These are phyloP conservation scores for Ferdinandea cuprea DNA, from an alignment of 2,888 invertebrate genomes.

Conservation along the genomic window DNA sequence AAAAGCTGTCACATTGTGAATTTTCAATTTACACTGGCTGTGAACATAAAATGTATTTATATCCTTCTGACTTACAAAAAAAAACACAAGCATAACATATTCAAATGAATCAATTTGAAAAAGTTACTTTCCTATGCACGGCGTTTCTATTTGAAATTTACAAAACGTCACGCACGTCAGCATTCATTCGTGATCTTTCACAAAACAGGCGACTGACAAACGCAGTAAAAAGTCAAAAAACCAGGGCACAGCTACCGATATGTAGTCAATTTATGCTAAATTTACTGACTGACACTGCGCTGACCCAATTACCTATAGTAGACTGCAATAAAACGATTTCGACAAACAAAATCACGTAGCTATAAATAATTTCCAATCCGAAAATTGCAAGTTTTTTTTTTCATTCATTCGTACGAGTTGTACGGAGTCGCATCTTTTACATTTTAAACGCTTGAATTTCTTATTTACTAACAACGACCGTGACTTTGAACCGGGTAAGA, in stretches of 20 bases:
- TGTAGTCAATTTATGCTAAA: slow-evolving; percentile 34
- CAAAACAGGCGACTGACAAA: slow-evolving; percentile 23
- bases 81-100: slow-evolving; percentile 19
- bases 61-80: neutral
- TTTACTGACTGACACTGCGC: slow-evolving; percentile 37
- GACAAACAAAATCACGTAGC: slow-evolving; percentile 21
- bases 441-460: slow-evolving; percentile 37
- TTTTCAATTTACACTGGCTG: slow-evolving; percentile 18
- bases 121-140: slow-evolving; percentile 8
- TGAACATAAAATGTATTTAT: neutral
- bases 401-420: no score
- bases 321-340: slow-evolving; percentile 3
- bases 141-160: slow-evolving; percentile 32
- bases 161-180: slow-evolving; percentile 58
- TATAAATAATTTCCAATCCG: neutral
- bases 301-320: slow-evolving; percentile 58
- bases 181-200: slow-evolving; percentile 51
- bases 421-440: slow-evolving; percentile 35
- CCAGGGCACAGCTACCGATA: slow-evolving; percentile 40
- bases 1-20: slow-evolving; percentile 2
- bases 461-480: slow-evolving; percentile 38
- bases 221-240: slow-evolving; percentile 44
- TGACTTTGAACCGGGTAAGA: slow-evolving; percentile 58
- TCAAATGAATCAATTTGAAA: slow-evolving; percentile 45
- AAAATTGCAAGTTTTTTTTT: slow-evolving; percentile 32